Percentiles rank a stretch among this genome's conserved stretches.
These are phyloP conservation scores for Notodromas monacha DNA, from an alignment of 2,888 invertebrate genomes.

Conservation along the genomic window DNA sequence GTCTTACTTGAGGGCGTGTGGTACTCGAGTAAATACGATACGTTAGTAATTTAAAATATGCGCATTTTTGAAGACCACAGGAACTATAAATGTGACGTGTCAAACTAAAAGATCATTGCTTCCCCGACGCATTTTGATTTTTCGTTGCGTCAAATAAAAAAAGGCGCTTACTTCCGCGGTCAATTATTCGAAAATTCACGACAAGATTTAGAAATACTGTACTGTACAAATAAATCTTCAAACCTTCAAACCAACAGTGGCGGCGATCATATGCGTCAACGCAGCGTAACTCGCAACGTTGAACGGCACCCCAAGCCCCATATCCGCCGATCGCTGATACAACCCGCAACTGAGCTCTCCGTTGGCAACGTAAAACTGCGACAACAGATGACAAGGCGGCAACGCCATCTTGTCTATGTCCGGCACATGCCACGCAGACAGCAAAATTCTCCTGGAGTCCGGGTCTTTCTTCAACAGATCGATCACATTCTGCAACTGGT, in stretches of 20 bases:
- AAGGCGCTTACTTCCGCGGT: too few relatives aligned
- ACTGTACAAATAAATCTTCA: too few relatives aligned
- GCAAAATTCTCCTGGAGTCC: constrained; percentile 52
- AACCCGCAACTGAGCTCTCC: constrained; percentile 60
- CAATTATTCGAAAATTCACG: too few relatives aligned
- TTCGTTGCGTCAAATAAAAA: too few relatives aligned
- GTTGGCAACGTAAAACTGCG: constrained; percentile 62
- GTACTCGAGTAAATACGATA: too few relatives aligned
- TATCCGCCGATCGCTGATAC: constrained; percentile 85
- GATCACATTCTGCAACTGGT: constrained; percentile 48
- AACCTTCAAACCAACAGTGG: constrained; percentile 60
- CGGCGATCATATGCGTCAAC: constrained; percentile 78
- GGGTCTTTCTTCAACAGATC: constrained; percentile 42
- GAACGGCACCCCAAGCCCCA: constrained; percentile 93
- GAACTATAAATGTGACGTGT: too few relatives aligned
- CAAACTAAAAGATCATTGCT: too few relatives aligned
- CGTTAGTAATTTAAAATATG: too few relatives aligned
- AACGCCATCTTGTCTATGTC: constrained; percentile 69
- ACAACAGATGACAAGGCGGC: constrained; percentile 80
- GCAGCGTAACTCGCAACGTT: constrained; percentile 89
- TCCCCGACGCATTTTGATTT: too few relatives aligned
- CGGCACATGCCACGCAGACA: constrained; percentile 78
- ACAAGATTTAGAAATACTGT: too few relatives aligned
- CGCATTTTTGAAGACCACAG: too few relatives aligned
- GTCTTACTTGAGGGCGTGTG: too few relatives aligned